Base-by-base conservation (phyloP, 2,888 invertebrate genomes). In the Cantharis nigra region DNA sequence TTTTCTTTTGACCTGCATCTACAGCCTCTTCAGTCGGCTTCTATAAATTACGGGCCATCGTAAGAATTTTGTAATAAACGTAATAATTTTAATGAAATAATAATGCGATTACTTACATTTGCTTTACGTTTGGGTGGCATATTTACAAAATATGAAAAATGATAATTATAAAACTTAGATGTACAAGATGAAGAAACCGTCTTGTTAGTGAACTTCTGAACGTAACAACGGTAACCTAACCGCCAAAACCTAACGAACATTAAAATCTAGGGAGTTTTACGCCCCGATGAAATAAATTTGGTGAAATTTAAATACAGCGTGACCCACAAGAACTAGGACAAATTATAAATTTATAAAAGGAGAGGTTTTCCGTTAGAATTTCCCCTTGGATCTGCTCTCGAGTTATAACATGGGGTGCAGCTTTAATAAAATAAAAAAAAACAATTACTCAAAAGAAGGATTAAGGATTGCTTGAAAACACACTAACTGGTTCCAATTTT, bases 91-190 rank as follows among this genome's bases (percentile, higher is more conserved):
- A 11, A 9, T 71, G 28, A 14, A 11, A 63, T 33, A 9, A n/a
- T 11, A 62, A 18, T 23, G 64, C n/a, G 76, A 74, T 74, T 78
- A 81, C 82, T 78, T 26, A 77, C 63, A 3, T 70, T 30, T 14
- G 71, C 75, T 74, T 79, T 78, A 18, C 79, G 79, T 77, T 82
- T 82, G 10, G 81, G 81, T 9, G 82, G 81, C 82, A 82, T 82
- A 23, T 33, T 78, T 28, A 63, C 63, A n/a, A 62, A 62, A 71
- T 49, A 14, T 62, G 28, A 70, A 14, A 30, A 69, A 69, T n/a
- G 5, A 30, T 23, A 26, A 13, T 70, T 33, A 18, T 11, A 30
- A 70, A 28, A 18, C 11, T 70, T 70, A 3, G 23, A 30, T 28
- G 33, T 16, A 5, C 3, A 16, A 33, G 18, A 14, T 70, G 2